A percentile compares a stretch with the other conserved stretches of the same genome.
These are phyloP conservation scores for Ctenicera cuprea DNA, from an alignment of 2,888 invertebrate genomes.

Conservation along the genomic window DNA sequence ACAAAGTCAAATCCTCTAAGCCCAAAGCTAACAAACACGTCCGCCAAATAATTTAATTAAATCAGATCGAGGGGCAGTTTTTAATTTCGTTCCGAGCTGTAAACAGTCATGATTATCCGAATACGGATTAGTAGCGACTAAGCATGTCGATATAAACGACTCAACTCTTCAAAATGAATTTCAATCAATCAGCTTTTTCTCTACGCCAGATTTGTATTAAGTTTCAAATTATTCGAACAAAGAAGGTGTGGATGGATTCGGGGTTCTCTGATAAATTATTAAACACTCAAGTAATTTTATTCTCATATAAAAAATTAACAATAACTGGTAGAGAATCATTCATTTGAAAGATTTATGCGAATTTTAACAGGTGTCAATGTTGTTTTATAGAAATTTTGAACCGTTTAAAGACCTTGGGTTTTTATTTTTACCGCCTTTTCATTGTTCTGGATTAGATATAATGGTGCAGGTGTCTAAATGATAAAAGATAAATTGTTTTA, in stretches of 20 bases:
- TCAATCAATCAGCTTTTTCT: conserved; percentile 39
- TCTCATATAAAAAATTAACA: background rate
- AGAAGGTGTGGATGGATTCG: conserved; percentile 16
- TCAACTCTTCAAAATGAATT: conserved; percentile 39
- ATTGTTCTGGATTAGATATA: conserved; percentile 26
- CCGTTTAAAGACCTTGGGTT: conserved; percentile 29
- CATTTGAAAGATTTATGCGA: conserved; percentile 41
- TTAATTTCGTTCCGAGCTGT: conserved; percentile 64
- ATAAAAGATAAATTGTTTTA: conserved; percentile 40
- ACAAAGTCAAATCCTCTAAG: conserved; percentile 63
- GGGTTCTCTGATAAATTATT: conserved; percentile 3
- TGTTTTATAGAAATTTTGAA: conserved; percentile 21
- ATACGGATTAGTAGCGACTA: conserved; percentile 50
- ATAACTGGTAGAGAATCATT: conserved; percentile 27
- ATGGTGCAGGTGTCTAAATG: conserved; percentile 37
- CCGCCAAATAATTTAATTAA: conserved; percentile 69
- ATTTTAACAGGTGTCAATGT: conserved; percentile 42
- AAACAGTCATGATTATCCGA: conserved; percentile 56
- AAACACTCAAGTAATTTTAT: background rate
- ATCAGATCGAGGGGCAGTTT: conserved; percentile 67
- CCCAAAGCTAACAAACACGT: conserved; percentile 64
- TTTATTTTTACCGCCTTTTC: conserved; percentile 27
- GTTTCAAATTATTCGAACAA: background rate
- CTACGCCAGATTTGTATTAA: conserved; percentile 8
- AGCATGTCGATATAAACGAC: conserved; percentile 45